Conservation (phyloP, 2,113 vertebrate genomes). For the Paramormyrops kingsleyae region DNA sequence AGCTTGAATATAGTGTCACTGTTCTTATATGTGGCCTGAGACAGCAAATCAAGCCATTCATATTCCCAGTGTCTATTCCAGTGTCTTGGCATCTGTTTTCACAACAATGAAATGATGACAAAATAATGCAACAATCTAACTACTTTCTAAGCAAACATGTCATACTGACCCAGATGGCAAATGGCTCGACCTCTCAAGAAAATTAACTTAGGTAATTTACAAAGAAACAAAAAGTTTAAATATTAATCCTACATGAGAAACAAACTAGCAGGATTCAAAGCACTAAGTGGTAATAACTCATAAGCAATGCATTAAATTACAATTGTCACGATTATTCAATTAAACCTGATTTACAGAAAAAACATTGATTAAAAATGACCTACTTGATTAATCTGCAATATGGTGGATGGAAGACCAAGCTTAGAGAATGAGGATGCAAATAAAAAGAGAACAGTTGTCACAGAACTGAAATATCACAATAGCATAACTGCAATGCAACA, state of each 20-base stretch:
- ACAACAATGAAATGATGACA: background rate
- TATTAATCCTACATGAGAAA: background rate
- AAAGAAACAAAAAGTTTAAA: background rate
- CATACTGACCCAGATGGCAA: background rate
- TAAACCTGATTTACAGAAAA: background rate
- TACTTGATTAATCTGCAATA: background rate
- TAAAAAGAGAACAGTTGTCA: background rate
- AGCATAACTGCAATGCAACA: background rate
- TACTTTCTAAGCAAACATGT: background rate
- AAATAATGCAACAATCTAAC: background rate
- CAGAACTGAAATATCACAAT: background rate
- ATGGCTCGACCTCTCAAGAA: background rate
- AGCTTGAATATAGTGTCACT: background rate
- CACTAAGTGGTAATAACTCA: background rate
- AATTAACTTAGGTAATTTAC: background rate
- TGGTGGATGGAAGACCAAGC: background rate
- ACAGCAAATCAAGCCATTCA: background rate
- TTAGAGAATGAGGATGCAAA: background rate
- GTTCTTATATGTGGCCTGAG: background rate
- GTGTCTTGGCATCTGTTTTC: background rate
- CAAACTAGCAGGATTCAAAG: background rate
- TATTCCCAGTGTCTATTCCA: background rate
- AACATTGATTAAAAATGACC: background rate
- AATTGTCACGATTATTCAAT: background rate
- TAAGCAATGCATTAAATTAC: background rate